Conservation (phyloP, 2,888 invertebrate genomes). For the Andrena dorsata region DNA sequence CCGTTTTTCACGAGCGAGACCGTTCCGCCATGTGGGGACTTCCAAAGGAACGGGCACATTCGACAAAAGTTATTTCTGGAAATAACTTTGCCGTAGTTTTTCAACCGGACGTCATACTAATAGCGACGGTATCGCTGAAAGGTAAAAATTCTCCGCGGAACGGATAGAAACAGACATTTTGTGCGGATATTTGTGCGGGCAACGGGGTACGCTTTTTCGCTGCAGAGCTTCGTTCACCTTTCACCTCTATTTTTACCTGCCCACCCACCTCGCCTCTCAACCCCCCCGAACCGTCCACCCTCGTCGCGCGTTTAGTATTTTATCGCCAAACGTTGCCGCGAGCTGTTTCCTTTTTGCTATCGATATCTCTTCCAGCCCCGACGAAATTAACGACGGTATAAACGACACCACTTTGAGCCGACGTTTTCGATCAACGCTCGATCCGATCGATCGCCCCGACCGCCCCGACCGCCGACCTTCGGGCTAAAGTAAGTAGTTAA, state of each 20-base stretch:
- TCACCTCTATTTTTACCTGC: slow-evolving; percentile 50
- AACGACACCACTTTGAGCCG: slow-evolving; percentile 60
- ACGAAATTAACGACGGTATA: slow-evolving; percentile 64
- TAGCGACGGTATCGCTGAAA: slow-evolving; percentile 71
- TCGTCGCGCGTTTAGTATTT: slow-evolving; percentile 52
- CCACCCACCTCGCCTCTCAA: neutral
- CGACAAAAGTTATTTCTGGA: slow-evolving; percentile 41
- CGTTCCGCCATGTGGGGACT: neutral
- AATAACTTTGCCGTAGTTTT: slow-evolving; percentile 49
- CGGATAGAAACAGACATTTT: slow-evolving; percentile 50
- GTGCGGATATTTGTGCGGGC: slow-evolving; percentile 60
- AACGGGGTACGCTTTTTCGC: slow-evolving; percentile 51
- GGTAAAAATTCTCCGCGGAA: slow-evolving; percentile 51
- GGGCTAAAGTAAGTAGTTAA: slow-evolving; percentile 60
- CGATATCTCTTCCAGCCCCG: slow-evolving; percentile 62
- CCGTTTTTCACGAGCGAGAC: neutral
- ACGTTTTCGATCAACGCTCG: slow-evolving; percentile 28
- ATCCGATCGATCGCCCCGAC: slow-evolving; percentile 37
- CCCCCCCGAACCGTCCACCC: neutral
- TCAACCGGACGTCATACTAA: slow-evolving; percentile 64
- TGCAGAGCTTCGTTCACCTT: slow-evolving; percentile 39
- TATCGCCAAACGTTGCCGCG: slow-evolving; percentile 60
- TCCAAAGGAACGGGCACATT: slow-evolving; percentile 20
- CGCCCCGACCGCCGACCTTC: slow-evolving; percentile 50
- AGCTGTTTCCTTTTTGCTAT: slow-evolving; percentile 65